These are phyloP conservation scores for Orthosia gothica DNA, from an alignment of 2,888 invertebrate genomes.

Conservation along the genomic window DNA sequence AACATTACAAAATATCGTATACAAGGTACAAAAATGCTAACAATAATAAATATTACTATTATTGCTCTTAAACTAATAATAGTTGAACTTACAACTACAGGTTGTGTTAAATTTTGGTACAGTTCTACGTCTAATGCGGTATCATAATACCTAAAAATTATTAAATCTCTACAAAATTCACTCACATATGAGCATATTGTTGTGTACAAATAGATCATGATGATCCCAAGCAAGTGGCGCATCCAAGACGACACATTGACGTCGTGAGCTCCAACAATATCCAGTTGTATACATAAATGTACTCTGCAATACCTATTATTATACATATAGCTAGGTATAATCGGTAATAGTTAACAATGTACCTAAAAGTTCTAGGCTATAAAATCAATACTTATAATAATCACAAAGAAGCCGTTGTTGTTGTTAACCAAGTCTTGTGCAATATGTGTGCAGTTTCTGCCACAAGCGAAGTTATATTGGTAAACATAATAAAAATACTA, in stretches of 20 bases:
- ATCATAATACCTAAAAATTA: constrained; percentile 7
- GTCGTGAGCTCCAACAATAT: background rate
- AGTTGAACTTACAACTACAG: constrained; percentile 20
- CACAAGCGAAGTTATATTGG: background rate
- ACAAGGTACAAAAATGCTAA: constrained; percentile 48
- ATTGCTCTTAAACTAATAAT: constrained; percentile 25
- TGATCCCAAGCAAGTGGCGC: background rate
- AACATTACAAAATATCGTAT: constrained; percentile 56
- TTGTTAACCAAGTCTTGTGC: background rate
- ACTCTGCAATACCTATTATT: background rate
- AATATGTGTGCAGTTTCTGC: background rate
- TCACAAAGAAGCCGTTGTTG: background rate
- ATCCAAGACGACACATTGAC: background rate
- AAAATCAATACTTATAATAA: background rate
- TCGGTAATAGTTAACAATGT: background rate
- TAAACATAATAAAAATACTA: background rate
- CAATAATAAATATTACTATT: constrained; percentile 59
- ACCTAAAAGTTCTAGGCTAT: background rate
- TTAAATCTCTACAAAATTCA: constrained; percentile 9
- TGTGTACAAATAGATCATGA: background rate
- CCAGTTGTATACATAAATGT: background rate
- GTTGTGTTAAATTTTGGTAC: constrained; percentile 34
- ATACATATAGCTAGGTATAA: background rate
- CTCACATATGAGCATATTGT: background rate
- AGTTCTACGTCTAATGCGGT: constrained; percentile 4